A percentile compares a stretch with the other conserved stretches of the same genome.
Evolutionary conservation across 2,113 vertebrate species (phyloP).

Genomic region (Gymnobelideus leadbeateri): DNA sequence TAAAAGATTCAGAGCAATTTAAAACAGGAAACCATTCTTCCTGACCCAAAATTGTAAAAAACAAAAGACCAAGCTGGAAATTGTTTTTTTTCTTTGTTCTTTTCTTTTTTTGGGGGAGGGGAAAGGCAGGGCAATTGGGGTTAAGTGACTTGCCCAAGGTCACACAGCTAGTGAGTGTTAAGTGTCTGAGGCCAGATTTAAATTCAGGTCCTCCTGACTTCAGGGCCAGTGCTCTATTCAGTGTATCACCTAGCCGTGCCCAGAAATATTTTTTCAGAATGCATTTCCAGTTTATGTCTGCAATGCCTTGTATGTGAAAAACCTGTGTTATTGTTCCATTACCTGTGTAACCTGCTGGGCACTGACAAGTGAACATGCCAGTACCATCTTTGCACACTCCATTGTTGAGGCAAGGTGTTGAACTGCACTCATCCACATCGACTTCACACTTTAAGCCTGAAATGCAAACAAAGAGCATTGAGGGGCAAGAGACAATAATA

Average conservation of each 20-base stretch:
- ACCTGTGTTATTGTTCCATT: slow-evolving; percentile 34
- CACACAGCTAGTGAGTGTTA: too few species aligned
- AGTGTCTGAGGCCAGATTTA: too few species aligned
- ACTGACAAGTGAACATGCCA: slow-evolving; percentile 92
- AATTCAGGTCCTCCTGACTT: too few species aligned
- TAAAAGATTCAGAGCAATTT: slow-evolving; percentile 1
- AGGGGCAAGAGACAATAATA: background rate
- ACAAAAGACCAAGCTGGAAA: background rate
- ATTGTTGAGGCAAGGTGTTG: slow-evolving; percentile 91
- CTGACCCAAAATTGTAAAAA: background rate
- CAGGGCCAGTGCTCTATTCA: too few species aligned
- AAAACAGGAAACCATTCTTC: background rate
- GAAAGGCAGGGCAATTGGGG: too few species aligned
- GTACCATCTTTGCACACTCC: slow-evolving; percentile 92
- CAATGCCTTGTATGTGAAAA: background rate
- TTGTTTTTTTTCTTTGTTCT: too few species aligned
- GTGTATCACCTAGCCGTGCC: too few species aligned
- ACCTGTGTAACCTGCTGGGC: slow-evolving; percentile 94
- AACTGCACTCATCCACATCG: slow-evolving; percentile 95
- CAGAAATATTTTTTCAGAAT: background rate
- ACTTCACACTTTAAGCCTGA: slow-evolving; percentile 96
- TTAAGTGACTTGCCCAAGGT: too few species aligned
- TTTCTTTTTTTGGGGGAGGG: too few species aligned
- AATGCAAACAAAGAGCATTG: slow-evolving; percentile 71
- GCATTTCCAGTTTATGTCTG: background rate